Evolutionary conservation across 2,888 invertebrate genomes (phyloP), one percentile per base, ranked within the genome.

Genomic region (Pecten maximus): DNA sequence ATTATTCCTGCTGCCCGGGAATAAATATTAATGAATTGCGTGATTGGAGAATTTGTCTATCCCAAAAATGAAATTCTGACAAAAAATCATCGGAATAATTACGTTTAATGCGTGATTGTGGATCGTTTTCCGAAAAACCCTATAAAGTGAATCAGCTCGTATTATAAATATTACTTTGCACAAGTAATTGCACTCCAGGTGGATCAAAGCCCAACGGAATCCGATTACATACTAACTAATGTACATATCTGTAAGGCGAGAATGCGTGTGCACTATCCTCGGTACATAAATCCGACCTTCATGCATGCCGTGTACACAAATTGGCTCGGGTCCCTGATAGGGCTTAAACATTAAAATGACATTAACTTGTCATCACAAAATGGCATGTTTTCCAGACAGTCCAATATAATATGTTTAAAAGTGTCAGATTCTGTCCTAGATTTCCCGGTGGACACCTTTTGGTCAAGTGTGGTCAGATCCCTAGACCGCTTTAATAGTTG

Each of bases 131-230:
- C 10, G 28, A 74, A 74, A 74, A 74, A 74, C 10, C 8, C 4
- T 35, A 74, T 74, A 10, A 35, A 74, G 74, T 74, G 6, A 74
- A 23, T 16, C 35, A 74, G 74, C 23, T 8, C 35, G 28, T 74
- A 74, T 74, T 74, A 35, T 74, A 74, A 74, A 74, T 35, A 35
- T 74, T 74, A 19, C 74, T 35, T 74, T 74, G 2, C 74, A 35
- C 74, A 74, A 74, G 35, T 74, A 74, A 74, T 74, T 28, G 74
- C 74, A 74, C 74, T 74, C 35, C 12, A 35, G 35, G 74, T 74
- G 74, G 74, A 74, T 74, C 74, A 74, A 74, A 74, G 74, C 74
- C 10, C 74, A 74, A 35, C 28, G 74, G 35, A 74, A 74, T 74
- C 74, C 74, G 28, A 28, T 74, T 74, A 74, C 15, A 28, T 74